These are phyloP conservation scores for Xestobium rufovillosum DNA, from an alignment of 2,888 invertebrate species.

Conservation along the genomic window DNA sequence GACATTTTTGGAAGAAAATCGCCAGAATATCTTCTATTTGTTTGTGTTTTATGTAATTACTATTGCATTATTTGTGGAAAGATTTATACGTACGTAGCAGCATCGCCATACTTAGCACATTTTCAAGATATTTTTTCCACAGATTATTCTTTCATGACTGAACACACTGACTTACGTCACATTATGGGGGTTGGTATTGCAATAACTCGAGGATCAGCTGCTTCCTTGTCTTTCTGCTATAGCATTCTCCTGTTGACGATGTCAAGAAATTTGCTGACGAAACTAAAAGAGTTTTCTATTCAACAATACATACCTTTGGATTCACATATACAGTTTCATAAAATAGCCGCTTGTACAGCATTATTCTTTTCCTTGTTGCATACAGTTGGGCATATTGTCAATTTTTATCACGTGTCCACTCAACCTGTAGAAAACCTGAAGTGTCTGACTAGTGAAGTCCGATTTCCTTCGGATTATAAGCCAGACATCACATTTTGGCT, in stretches of 20 bases:
- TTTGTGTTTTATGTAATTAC: constrained; percentile 94
- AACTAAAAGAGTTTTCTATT: constrained; percentile 86
- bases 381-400: constrained; percentile 90
- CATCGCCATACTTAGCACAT: neutral
- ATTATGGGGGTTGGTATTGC: constrained; percentile 98
- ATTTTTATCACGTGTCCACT: constrained; percentile 95
- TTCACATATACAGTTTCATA: constrained; percentile 94
- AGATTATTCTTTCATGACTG: constrained; percentile 95
- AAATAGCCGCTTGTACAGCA: constrained; percentile 92
- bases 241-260: constrained; percentile 84
- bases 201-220: constrained; percentile 89
- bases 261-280: constrained; percentile 87
- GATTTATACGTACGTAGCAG: constrained; percentile 77
- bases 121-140: constrained; percentile 23
- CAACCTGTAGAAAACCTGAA: constrained; percentile 88
- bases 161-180: constrained; percentile 88
- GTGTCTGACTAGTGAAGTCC: constrained; percentile 88
- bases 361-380: constrained; percentile 88
- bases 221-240: constrained; percentile 90
- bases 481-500: constrained; percentile 94
- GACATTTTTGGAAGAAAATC: constrained; percentile 90
- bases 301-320: constrained; percentile 92
- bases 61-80: constrained; percentile 85
- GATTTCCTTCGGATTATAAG: constrained; percentile 88
- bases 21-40: constrained; percentile 92